These are phyloP conservation scores for Abramis brama DNA, from an alignment of 2,113 vertebrate species.

Conservation along the genomic window DNA sequence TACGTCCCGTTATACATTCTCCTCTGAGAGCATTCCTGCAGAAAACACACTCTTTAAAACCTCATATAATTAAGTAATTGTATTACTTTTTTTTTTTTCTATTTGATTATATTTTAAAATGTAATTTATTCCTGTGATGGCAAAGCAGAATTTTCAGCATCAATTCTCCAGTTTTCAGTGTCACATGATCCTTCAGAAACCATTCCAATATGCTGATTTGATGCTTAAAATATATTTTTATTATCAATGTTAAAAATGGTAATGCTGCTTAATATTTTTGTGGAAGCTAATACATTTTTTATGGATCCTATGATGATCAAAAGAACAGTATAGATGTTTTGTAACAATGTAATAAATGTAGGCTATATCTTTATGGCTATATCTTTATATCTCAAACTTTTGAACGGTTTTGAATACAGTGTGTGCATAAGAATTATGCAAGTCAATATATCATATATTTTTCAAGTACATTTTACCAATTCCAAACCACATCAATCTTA, in stretches of 20 bases:
- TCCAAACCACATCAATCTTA: too few species aligned
- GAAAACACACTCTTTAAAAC: conserved; percentile 39
- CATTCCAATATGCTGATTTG: background rate
- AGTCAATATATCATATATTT: too few species aligned
- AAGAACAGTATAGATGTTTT: background rate
- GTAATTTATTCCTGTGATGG: background rate
- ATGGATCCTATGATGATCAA: background rate
- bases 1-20: conserved; percentile 72
- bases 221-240: too few species aligned
- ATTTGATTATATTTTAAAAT: background rate
- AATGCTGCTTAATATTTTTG: background rate
- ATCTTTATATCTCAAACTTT: background rate
- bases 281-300: background rate
- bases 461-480: too few species aligned
- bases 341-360: background rate
- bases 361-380: too few species aligned
- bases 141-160: background rate
- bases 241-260: background rate
- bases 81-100: background rate
- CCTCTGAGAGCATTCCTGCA: conserved; percentile 66
- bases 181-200: background rate
- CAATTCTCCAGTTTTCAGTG: background rate
- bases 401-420: background rate
- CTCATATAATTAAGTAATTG: background rate
- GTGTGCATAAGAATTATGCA: too few species aligned